These are phyloP conservation scores for Anolis carolinensis DNA, from an alignment of 2,113 vertebrate genomes.

Conservation along the genomic window DNA sequence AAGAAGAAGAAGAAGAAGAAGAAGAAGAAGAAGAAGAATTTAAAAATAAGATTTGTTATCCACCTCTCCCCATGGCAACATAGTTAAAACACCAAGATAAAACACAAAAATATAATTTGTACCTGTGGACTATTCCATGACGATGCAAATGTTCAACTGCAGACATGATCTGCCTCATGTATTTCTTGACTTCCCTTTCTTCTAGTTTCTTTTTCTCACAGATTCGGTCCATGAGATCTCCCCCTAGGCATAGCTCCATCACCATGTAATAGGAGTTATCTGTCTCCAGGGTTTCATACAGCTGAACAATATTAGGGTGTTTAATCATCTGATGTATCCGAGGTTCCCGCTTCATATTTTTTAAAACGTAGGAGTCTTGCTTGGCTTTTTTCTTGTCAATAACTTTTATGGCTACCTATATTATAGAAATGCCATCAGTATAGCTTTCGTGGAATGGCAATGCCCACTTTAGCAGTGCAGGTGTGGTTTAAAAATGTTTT, in stretches of 20 bases:
- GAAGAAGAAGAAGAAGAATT: too few species aligned
- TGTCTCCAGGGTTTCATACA: slow-evolving; percentile 85
- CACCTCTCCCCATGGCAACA: too few species aligned
- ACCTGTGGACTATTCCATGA: slow-evolving; percentile 84
- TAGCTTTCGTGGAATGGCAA: not conserved
- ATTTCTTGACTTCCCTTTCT: slow-evolving; percentile 81
- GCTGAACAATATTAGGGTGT: slow-evolving; percentile 80
- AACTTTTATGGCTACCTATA: slow-evolving; percentile 85
- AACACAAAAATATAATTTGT: slow-evolving; percentile 3
- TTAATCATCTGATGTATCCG: slow-evolving; percentile 85
- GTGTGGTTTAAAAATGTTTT: slow-evolving; percentile 28
- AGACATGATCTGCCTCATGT: slow-evolving; percentile 83
- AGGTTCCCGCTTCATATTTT: slow-evolving; percentile 84
- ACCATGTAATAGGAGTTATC: slow-evolving; percentile 87
- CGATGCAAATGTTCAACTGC: slow-evolving; percentile 80
- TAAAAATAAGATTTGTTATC: too few species aligned
- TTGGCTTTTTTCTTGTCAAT: slow-evolving; percentile 89
- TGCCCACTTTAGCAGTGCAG: not conserved
- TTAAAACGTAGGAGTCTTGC: slow-evolving; percentile 82
- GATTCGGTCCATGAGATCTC: slow-evolving; percentile 86
- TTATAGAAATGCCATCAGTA: slow-evolving; percentile 24
- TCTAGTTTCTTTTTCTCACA: slow-evolving; percentile 81
- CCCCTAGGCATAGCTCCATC: slow-evolving; percentile 82
- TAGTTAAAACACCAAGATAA: too few species aligned
- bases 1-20: too few species aligned